These are phyloP conservation scores for Grus americana DNA, from an alignment of 2,113 vertebrate genomes.

Conservation along the genomic window DNA sequence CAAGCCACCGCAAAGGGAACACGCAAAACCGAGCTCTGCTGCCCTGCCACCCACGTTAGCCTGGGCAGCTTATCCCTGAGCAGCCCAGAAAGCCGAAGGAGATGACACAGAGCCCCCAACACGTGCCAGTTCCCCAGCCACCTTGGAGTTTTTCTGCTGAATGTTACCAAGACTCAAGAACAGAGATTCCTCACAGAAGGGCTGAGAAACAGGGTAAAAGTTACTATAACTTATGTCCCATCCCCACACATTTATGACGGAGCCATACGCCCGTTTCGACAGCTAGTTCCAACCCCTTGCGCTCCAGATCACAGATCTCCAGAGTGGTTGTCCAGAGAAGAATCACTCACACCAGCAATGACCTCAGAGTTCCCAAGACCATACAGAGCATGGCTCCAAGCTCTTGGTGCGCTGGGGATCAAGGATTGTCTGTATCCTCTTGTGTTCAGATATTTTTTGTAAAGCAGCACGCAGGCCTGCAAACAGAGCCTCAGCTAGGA, in stretches of 20 bases:
- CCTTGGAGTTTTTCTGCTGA: not conserved
- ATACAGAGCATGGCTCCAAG: not conserved
- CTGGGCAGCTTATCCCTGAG: not conserved
- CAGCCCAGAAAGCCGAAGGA: not conserved
- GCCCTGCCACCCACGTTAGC: rapidly evolving
- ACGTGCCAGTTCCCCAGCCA: not conserved
- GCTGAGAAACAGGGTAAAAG: not conserved
- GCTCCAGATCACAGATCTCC: not conserved
- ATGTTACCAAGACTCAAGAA: not conserved
- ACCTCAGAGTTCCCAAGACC: not conserved
- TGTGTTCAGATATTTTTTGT: not conserved
- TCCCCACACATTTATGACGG: not conserved
- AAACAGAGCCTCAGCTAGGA: not conserved
- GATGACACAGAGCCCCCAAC: not conserved
- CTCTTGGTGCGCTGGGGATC: not conserved
- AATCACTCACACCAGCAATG: not conserved
- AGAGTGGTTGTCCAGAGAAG: not conserved
- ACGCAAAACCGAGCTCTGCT: not conserved
- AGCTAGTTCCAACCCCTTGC: not conserved
- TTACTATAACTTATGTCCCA: not conserved
- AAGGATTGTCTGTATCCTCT: not conserved
- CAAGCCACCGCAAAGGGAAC: not conserved
- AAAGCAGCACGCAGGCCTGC: not conserved
- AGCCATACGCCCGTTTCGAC: not conserved
- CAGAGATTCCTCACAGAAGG: not conserved